Base-by-base conservation (phyloP, 1,140 invertebrate species). In the Bombus affinis region DNA sequence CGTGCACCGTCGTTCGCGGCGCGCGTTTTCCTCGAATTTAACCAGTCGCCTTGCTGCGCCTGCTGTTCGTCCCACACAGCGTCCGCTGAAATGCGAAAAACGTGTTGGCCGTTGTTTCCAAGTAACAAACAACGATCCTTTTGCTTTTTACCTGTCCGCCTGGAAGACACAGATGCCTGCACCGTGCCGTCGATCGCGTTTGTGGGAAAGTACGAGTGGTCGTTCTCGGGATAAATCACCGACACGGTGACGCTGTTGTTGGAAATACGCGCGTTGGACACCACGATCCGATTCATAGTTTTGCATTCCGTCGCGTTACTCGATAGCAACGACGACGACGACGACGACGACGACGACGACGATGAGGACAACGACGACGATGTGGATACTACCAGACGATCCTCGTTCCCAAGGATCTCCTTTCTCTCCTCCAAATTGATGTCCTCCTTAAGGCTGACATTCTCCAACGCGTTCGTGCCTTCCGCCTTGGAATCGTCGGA, bases 161-260 rank as follows among this genome's bases (percentile, higher is more conserved):
- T 66, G 35, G 44, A n/a, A 35, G 73, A 12, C 15, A 81, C 3
- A 9, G 81, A 9, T 37, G 25, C 39, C 25, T 88, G 32, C 25
- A 53, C 37, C 59, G 62, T 75, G 35, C 53, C 62, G 37, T 81
- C 53, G 53, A 25, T 18, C 28, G 76, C 72, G 35, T 6, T 77
- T 6, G 9, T 73, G 18, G 72, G 28, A 44, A 39, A 13, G 5
- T 68, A 37, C 15, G 59, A 62, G 22, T 37, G 72, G n/a, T 83
- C 42, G 62, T 76, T 70, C 35, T 91, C 90, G 1, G 90, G 88
- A 77, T 86, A 90, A 39, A 91, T 85, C 37, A 91, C 81, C 6
- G 90, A 91, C 32, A 91, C 90, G 13, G 86, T 91, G 25, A 91
- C 90, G 57, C 88, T 90, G 65, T 88, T 90, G 62, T 89, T 81